These are phyloP conservation scores for Hiodon alosoides DNA, from an alignment of 2,113 vertebrate genomes.

Conservation along the genomic window DNA sequence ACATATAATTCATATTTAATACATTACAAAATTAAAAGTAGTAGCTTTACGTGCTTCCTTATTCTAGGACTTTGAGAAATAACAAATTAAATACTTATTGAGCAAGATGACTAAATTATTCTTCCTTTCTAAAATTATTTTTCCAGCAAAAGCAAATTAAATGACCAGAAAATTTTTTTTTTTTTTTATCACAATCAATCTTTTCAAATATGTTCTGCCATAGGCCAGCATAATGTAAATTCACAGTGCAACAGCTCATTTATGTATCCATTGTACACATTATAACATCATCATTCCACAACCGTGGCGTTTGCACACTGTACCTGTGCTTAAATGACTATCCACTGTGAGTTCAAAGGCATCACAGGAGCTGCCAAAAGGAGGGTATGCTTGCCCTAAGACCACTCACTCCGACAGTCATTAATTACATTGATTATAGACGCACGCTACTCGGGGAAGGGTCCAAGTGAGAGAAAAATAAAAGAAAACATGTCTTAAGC, in stretches of 20 bases:
- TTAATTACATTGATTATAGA: constrained; percentile 1
- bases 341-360: background rate
- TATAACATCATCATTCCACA: background rate
- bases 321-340: background rate
- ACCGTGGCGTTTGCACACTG: background rate
- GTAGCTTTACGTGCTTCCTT: background rate
- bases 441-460: background rate
- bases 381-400: background rate
- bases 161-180: too few relatives aligned
- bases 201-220: too few relatives aligned
- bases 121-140: too few relatives aligned
- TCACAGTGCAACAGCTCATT: too few relatives aligned
- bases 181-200: too few relatives aligned
- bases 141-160: too few relatives aligned
- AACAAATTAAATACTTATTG: constrained; percentile 22
- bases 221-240: too few relatives aligned
- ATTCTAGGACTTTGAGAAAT: background rate
- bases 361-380: background rate
- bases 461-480: background rate
- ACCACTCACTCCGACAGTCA: background rate
- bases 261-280: too few relatives aligned
- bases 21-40: background rate
- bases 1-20: constrained; percentile 22
- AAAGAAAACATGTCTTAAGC: background rate
- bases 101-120: background rate